A percentile compares a stretch with the other conserved stretches of the same genome.
phyloP scores from a whole-genome alignment of 1,140 invertebrate genomes.

The Homarus americanus region DNA sequence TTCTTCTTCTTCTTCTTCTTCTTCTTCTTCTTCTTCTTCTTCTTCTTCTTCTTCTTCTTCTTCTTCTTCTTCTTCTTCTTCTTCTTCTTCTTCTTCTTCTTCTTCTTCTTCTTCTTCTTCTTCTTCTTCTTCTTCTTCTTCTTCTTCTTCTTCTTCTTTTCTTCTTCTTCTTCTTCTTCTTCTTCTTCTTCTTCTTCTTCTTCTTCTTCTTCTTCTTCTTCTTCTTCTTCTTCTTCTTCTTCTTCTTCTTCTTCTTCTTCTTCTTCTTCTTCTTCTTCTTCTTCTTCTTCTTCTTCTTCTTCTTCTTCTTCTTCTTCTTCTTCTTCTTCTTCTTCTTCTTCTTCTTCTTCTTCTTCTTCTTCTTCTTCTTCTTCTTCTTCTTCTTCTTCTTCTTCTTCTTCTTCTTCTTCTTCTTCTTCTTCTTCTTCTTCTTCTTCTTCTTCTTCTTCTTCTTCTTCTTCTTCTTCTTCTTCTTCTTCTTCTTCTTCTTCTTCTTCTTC shows the following conservation, averaged over 20 bases:
- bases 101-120: not conserved
- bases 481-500: not conserved
- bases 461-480: not conserved
- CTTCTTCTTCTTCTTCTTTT: not conserved
- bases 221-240: not conserved
- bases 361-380: not conserved
- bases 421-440: not conserved
- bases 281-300: not conserved
- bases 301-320: not conserved
- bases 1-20: not conserved
- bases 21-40: not conserved
- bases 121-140: not conserved
- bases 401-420: not conserved
- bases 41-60: not conserved
- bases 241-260: not conserved
- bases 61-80: not conserved
- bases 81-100: not conserved
- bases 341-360: not conserved
- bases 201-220: not conserved
- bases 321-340: not conserved
- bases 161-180: not conserved
- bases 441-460: not conserved
- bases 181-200: not conserved
- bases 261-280: not conserved
- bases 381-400: not conserved